These are phyloP conservation scores for Phocoena phocoena DNA, from an alignment of 2,113 vertebrate species.

Conservation along the genomic window DNA sequence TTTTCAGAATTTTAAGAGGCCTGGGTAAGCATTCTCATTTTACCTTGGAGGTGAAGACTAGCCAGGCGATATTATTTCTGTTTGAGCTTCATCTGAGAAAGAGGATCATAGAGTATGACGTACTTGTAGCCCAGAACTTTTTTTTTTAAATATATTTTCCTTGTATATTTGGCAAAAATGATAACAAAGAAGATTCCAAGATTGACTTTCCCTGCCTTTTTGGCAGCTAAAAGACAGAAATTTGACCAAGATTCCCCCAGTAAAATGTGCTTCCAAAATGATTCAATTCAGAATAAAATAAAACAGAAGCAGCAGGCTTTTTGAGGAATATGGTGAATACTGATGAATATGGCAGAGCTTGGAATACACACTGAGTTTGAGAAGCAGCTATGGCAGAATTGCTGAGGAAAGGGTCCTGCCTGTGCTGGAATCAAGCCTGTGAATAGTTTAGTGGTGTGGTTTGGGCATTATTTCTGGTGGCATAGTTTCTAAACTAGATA, in stretches of 20 bases:
- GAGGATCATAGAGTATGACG: neutral
- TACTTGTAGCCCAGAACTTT: neutral
- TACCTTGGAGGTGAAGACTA: neutral
- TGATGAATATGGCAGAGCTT: neutral
- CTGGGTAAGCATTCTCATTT: neutral
- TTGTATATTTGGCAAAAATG: neutral
- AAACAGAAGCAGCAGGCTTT: neutral
- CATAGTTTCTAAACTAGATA: neutral
- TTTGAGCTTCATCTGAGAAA: neutral
- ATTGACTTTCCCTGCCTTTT: neutral
- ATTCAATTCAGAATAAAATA: neutral
- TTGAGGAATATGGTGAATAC: neutral
- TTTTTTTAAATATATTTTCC: neutral
- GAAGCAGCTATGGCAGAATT: neutral
- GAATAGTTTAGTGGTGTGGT: neutral
- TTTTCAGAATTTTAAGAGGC: neutral
- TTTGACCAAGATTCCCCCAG: neutral
- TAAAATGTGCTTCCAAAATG: neutral
- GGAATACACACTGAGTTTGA: neutral
- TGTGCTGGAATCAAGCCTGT: neutral
- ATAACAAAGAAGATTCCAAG: neutral
- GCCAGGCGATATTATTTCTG: fast-evolving
- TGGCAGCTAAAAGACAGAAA: neutral
- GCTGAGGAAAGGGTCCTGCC: too few relatives aligned
- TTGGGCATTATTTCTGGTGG: neutral